Evolutionary conservation across 2,888 invertebrate species (phyloP), one percentile per base, ranked within the genome.

Genomic region (Steinernema hermaphroditum): DNA sequence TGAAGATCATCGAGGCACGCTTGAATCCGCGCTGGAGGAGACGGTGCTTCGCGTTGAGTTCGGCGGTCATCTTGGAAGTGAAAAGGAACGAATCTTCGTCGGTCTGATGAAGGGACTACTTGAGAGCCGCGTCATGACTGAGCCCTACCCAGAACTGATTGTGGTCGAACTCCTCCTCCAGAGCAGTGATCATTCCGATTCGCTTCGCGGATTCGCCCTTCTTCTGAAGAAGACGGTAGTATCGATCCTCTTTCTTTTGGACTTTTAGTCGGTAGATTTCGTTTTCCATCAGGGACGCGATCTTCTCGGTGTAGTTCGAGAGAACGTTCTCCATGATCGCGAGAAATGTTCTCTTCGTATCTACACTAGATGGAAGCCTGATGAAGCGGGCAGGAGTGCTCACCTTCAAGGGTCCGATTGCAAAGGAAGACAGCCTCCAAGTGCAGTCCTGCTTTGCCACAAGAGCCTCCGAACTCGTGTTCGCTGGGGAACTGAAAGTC

Each of bases 111-210:
- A 37, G 37, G 37, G 37, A 12, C 12, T 37, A 37, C n/a, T n/a
- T n/a, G n/a, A n/a, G n/a, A n/a, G n/a, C n/a, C n/a, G n/a, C n/a
- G n/a, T n/a, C n/a, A n/a, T n/a, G n/a, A n/a, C n/a, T 16, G 2
- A 46, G 6, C 16, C 19, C n/a, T 24, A 16, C 50, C 62, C 62
- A 62, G 62, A 62, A 62, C 6, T 29, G 27, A 8, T 22, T 34
- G 16, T 32, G 29, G 62, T 62, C 62, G 62, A 27, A 27, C 32
- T 62, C 62, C 34, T 62, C 62, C 2, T 62, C 62, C 62, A 62
- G 34, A 12, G 62, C 62, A 2, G 62, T 16, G 27, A 62, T 14
- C 14, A 29, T 22, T 12, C 62, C 62, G 32, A 62, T 62, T 29
- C 62, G 29, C 29, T 27, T 16, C 32, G 62, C 62, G 2, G 62